Evolutionary conservation across 1,140 invertebrate species (phyloP).

Genomic region (Hycleus phaleratus): DNA sequence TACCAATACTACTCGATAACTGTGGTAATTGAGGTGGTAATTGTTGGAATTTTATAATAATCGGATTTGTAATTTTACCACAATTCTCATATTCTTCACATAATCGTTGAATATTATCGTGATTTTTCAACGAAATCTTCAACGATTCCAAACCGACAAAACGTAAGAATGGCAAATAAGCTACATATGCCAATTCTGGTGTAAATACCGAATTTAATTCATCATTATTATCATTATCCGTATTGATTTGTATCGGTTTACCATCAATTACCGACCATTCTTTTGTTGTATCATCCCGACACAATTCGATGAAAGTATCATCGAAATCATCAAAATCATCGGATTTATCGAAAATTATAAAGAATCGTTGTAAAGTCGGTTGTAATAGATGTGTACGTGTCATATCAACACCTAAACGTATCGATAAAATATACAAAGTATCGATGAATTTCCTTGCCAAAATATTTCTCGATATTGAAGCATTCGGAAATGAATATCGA

Average conservation of each 20-base stretch:
- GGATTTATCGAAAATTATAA: conserved; percentile 73
- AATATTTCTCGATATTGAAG: conserved; percentile 59
- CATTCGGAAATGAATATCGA: conserved; percentile 70
- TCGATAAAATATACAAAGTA: conserved; percentile 66
- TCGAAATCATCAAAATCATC: conserved; percentile 12
- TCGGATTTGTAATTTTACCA: conserved; percentile 16
- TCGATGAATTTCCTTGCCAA: conserved; percentile 75
- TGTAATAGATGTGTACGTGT: conserved; percentile 69
- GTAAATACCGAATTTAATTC: conserved; percentile 78
- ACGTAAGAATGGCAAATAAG: conserved; percentile 73
- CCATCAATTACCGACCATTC: conserved; percentile 48
- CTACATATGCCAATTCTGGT: conserved; percentile 70
- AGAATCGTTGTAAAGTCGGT: conserved; percentile 66
- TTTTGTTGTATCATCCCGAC: conserved; percentile 46
- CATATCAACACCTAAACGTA: conserved; percentile 77
- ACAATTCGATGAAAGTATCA: conserved; percentile 45
- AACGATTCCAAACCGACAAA: conserved; percentile 65
- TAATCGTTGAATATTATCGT: conserved; percentile 65
- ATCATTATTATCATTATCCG: conserved; percentile 37
- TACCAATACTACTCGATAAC: conserved; percentile 66
- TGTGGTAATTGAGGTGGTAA: conserved; percentile 21
- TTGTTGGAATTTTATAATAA: conserved; percentile 14
- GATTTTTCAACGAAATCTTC: conserved; percentile 66
- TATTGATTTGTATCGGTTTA: conserved; percentile 48
- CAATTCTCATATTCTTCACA: conserved; percentile 61